Evolutionary conservation across 37 sponge, comb jelly and placozoan species (phyloP).

Genomic region (Tethya wilhelma): DNA sequence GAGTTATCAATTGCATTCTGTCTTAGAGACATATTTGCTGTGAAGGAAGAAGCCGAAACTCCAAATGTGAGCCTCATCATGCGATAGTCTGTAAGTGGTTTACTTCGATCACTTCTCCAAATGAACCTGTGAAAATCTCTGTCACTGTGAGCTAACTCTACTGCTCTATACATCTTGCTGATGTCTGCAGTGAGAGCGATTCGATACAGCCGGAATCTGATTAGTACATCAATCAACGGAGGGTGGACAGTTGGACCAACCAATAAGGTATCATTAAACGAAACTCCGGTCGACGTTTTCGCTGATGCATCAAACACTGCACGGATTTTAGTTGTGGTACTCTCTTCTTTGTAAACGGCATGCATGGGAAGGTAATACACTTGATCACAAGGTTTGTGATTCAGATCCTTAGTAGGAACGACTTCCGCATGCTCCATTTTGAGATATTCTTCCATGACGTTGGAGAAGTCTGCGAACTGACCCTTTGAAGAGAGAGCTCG

Average conservation of each 20-base stretch:
- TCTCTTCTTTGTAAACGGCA: constrained; percentile 47
- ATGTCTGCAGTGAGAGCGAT: too few relatives aligned
- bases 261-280: constrained; percentile 46
- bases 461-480: too few relatives aligned
- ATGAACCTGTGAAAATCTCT: constrained; percentile 30
- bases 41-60: constrained; percentile 33
- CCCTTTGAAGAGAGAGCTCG: too few relatives aligned
- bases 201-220: constrained; percentile 34
- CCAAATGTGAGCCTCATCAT: constrained; percentile 42
- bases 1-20: constrained; percentile 31
- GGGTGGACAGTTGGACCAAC: constrained; percentile 41
- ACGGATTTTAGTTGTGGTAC: constrained; percentile 36
- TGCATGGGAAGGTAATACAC: too few relatives aligned
- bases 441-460: too few relatives aligned
- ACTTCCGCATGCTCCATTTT: too few relatives aligned
- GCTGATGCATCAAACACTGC: constrained; percentile 60
- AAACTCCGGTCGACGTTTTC: constrained; percentile 48
- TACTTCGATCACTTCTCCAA: too few relatives aligned
- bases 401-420: too few relatives aligned
- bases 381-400: too few relatives aligned
- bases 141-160: constrained; percentile 24
- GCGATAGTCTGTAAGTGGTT: constrained; percentile 25
- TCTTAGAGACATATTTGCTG: constrained; percentile 45
- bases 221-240: constrained; percentile 39
- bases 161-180: too few relatives aligned